Percentiles rank a stretch among this genome's conserved stretches.
Evolutionary conservation across 2,113 vertebrate genomes (phyloP).

Genomic region (Chloropsis hardwickii): DNA sequence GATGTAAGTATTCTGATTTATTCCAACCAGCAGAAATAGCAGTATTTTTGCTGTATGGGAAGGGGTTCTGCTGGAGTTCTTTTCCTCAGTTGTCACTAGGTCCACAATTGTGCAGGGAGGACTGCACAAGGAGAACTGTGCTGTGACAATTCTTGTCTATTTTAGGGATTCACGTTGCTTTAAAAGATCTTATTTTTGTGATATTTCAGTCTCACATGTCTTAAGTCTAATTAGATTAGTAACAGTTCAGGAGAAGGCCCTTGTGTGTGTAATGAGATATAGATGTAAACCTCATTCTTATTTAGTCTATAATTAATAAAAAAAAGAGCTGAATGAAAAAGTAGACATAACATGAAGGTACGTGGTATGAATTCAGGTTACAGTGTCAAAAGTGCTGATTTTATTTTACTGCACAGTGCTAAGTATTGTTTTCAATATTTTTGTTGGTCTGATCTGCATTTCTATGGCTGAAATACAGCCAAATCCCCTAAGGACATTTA

Average conservation of each 20-base stretch:
- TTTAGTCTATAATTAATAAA: neutral
- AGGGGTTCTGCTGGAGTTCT: neutral
- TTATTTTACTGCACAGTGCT: neutral
- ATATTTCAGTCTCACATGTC: neutral
- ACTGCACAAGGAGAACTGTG: neutral
- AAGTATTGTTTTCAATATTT: neutral
- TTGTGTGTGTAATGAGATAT: neutral
- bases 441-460: neutral
- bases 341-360: slow-evolving; percentile 9
- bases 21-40: neutral
- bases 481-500: neutral
- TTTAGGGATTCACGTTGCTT: neutral
- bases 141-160: neutral
- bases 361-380: neutral
- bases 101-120: neutral
- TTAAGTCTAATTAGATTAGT: neutral
- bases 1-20: slow-evolving; percentile 80
- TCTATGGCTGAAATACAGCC: neutral
- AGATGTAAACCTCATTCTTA: neutral
- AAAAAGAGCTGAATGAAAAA: neutral
- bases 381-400: neutral
- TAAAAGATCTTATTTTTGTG: neutral
- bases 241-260: neutral
- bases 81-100: neutral
- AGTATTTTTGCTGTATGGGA: neutral